A percentile compares a stretch with the other conserved stretches of the same genome.
phyloP scores from a whole-genome alignment of 2,797 vertebrate genomes.

The Diplodus puntazzo region DNA sequence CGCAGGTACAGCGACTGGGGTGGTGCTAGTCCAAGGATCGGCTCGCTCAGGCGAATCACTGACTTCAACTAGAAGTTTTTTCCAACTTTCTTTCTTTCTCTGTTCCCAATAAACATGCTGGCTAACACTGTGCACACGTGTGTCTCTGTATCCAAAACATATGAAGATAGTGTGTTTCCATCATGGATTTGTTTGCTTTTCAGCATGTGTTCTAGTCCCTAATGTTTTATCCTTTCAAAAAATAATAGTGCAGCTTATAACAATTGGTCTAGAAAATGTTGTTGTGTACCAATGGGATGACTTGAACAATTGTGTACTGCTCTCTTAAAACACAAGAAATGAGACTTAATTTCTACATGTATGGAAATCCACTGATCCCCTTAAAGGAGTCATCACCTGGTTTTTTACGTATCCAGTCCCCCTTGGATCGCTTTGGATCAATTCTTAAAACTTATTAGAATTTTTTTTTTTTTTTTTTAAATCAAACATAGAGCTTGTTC shows the following conservation, averaged over 20 bases:
- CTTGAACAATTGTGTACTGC: no score
- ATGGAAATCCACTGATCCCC: neutral
- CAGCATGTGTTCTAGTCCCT: neutral
- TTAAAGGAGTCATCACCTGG: no score
- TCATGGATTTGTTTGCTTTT: neutral
- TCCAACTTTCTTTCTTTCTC: conserved; percentile 29
- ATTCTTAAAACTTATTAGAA: no score
- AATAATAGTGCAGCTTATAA: neutral
- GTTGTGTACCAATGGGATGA: no score
- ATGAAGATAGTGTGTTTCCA: neutral
- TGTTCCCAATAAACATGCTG: conserved; percentile 71
- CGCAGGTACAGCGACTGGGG: conserved; percentile 75
- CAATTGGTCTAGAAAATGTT: neutral
- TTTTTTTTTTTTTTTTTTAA: no score
- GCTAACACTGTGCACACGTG: conserved; percentile 28
- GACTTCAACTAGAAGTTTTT: conserved; percentile 68
- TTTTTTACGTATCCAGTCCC: no score
- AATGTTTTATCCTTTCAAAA: neutral
- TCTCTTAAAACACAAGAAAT: neutral
- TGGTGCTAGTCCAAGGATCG: conserved; percentile 65
- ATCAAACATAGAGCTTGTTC: no score
- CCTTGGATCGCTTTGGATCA: no score
- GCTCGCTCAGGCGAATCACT: conserved; percentile 72
- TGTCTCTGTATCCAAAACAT: conserved; percentile 14
- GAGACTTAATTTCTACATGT: neutral